Base-by-base conservation (phyloP, 1,140 invertebrate genomes). In the Eupristina koningsbergeri region DNA sequence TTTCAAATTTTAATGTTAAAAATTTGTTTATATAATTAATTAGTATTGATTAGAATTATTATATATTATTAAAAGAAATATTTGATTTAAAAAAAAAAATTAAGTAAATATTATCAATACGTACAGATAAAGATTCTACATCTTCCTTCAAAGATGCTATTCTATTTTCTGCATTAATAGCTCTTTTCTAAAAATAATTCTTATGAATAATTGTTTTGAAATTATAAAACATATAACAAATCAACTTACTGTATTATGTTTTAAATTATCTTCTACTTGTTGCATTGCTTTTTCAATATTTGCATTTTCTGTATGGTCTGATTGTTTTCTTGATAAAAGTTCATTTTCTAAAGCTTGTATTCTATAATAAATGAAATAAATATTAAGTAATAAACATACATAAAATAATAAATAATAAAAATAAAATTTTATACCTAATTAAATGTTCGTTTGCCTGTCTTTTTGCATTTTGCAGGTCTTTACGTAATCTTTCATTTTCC, bases 401-500 rank as follows among this genome's bases (percentile, higher is more conserved):
- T 22, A 75, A 58, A 74, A 19, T 67, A 61, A 3, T 36, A 76
- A 67, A 6, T 67, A 47, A 17, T 71, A 84, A 13, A 79, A 45
- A 74, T 78, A 67, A 83, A 45, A 45, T 64, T 45, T 73, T 13
- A 75, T 86, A 93, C 87, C 93, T 92, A 71, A 91, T 87, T 36
- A 92, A 92, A 84, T 94, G 93, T 75, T 94, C 93, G 76, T 79
- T 88, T 13, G 94, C 89, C 86, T 94, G 93, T 83, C 92, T 89
- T 63, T 93, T 91, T 53, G 90, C 88, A 58, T 93, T 89, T 80
- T 94, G 93, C 17, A 95, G 87, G 84, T 95, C 94, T 3, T 92
- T 89, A 58, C 93, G 90, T 39, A 95, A 88, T 84, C 93, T 92
- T 85, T 95, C 94, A 87, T 94, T 94, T 88, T 94, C 94, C 31